A percentile compares a stretch with the other conserved stretches of the same genome.
These are phyloP conservation scores for Brachionus rotundiformis DNA, from an alignment of 1,140 invertebrate species.

Conservation along the genomic window DNA sequence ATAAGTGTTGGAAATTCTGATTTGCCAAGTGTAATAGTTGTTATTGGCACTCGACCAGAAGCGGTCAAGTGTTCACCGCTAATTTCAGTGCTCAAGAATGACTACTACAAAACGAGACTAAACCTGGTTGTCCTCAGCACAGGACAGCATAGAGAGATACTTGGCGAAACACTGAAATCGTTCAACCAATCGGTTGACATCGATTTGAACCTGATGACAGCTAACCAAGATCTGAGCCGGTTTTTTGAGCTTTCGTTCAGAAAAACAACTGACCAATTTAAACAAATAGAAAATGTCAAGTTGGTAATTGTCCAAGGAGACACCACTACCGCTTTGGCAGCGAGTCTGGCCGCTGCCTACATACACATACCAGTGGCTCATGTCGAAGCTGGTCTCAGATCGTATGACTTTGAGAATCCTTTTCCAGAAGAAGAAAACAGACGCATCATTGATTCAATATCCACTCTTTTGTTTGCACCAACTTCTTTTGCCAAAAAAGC, in stretches of 20 bases:
- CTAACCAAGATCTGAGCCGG: not conserved
- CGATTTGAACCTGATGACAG: conserved; percentile 11
- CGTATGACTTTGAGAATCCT: not conserved
- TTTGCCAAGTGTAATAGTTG: not conserved
- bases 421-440: conserved; percentile 2
- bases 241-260: not conserved
- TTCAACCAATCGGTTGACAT: conserved; percentile 20
- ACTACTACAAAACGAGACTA: not conserved
- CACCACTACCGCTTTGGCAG: not conserved
- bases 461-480: not conserved
- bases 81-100: not conserved
- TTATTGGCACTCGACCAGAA: conserved; percentile 28
- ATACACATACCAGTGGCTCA: not conserved
- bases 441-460: not conserved
- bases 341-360: not conserved
- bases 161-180: not conserved
- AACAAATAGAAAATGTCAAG: not conserved
- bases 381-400: conserved; percentile 23
- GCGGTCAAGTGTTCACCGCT: not conserved
- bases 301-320: not conserved
- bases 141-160: not conserved
- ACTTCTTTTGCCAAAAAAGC: conserved; percentile 7
- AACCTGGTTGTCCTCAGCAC: not conserved
- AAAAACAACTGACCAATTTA: not conserved
- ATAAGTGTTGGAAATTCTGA: not conserved